These are phyloP conservation scores for Megalurothrips usitatus DNA, from an alignment of 2,888 invertebrate genomes.

Conservation along the genomic window DNA sequence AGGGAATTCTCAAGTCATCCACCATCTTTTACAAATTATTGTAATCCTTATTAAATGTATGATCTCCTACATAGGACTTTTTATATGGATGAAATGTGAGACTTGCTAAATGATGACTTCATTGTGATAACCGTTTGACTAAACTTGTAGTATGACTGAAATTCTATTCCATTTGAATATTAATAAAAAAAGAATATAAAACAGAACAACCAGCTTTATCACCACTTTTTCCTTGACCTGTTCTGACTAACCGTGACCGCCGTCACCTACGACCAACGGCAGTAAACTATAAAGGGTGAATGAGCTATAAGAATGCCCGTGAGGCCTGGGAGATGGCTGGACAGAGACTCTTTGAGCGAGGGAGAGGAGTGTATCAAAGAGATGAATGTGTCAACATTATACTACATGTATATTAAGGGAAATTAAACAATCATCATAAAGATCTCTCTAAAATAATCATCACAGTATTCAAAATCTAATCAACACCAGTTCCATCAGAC, in stretches of 20 bases:
- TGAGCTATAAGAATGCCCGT: too few species aligned
- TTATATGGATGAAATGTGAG: not conserved
- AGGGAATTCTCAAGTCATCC: not conserved
- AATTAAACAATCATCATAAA: not conserved
- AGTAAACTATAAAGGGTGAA: too few species aligned
- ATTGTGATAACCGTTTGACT: not conserved
- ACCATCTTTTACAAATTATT: not conserved
- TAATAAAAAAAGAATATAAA: not conserved
- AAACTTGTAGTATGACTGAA: not conserved
- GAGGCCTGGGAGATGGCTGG: too few species aligned
- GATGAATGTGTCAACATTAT: not conserved
- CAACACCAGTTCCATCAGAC: not conserved
- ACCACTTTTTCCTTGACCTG: too few species aligned
- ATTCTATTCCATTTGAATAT: not conserved
- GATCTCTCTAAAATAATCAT: not conserved
- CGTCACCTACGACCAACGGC: too few species aligned
- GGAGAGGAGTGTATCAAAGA: too few species aligned
- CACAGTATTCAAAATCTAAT: not conserved
- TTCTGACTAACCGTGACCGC: too few species aligned
- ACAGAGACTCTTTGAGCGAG: too few species aligned
- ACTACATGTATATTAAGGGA: not conserved
- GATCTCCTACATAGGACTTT: not conserved
- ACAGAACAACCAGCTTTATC: too few species aligned
- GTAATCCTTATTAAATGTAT: not conserved
- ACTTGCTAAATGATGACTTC: not conserved